A percentile compares a stretch with the other conserved stretches of the same genome.
These are phyloP conservation scores for Ptychobarbus kaznakovi DNA, from an alignment of 2,797 vertebrate genomes.

Conservation along the genomic window DNA sequence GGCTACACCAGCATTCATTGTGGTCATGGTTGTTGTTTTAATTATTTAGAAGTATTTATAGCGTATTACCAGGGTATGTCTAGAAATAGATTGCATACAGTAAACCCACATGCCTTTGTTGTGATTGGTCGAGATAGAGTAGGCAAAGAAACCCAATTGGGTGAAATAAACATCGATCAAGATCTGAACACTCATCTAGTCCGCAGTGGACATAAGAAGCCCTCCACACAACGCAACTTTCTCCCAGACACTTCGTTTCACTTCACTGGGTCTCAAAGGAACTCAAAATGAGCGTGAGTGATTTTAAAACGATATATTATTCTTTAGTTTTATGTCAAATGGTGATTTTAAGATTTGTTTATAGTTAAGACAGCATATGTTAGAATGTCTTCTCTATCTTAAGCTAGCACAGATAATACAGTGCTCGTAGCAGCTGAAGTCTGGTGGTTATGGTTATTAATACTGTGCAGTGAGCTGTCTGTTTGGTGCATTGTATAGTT, in stretches of 20 bases:
- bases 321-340: neutral
- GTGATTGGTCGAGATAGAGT: constrained; percentile 18
- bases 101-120: neutral
- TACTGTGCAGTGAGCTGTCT: neutral
- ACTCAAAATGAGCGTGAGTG: constrained; percentile 45
- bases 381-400: neutral
- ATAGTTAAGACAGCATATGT: neutral
- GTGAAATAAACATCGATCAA: neutral
- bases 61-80: constrained; percentile 9
- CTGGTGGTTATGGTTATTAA: neutral
- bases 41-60: constrained; percentile 8
- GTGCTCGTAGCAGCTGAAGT: neutral
- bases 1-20: neutral
- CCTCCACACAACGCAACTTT: neutral
- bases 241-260: neutral
- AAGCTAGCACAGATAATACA: neutral
- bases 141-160: constrained; percentile 2
- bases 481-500: neutral
- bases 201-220: constrained; percentile 22
- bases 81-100: constrained; percentile 11
- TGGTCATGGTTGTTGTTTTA: neutral
- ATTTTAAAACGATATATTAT: neutral
- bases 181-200: neutral
- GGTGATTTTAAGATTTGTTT: neutral
- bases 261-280: neutral